Base-by-base conservation (phyloP, 2,113 vertebrate genomes). In the Crotalus horridus region DNA sequence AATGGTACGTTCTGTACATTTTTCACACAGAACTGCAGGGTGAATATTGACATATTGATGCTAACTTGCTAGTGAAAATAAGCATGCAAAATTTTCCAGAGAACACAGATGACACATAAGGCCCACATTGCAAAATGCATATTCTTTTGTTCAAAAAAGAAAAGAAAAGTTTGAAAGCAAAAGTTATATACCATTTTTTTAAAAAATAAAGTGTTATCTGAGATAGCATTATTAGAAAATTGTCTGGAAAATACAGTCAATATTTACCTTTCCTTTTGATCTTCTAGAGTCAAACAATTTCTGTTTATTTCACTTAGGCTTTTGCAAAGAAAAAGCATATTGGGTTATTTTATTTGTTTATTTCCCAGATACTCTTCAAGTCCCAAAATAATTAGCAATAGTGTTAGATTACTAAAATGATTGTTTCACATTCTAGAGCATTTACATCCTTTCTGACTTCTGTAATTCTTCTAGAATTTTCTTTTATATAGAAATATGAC, bases 41-140 rank as follows among this genome's bases (percentile, higher is more conserved):
- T 64, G 51, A 26, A 87, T 91, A 95, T 69, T 91, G 21, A 56
- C 24, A 81, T 15, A 39, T 20, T 48, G 69, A 33, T 3, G 1
- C 29, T 94, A 89, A 17, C 53, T 51, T 94, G 51, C 29, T 46
- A 26, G 13, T 91, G 94, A 91, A 29, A 54, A 3, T 33, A 5
- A 89, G 88, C 33, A 90, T 92, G 88, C 11, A 87, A 55, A 55
- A 87, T 8, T 92, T 10, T 91, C 74, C 94, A 4, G 3, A 92
- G 17, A 94, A 93, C 29, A 90, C n/a, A 93, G 24, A 39, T 89
- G 58, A 90, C 3, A 24, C 90, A 46, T 15, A 92, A 46, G 92
- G 48, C 17, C 54, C 81, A 48, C 12, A 94, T n/a, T 69, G 48
- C 48, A 88, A 54, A 64, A 53, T 64, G 46, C 51, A 23, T 43